Evolutionary conservation across 2,797 vertebrate genomes (phyloP).

Genomic region (Huso huso): DNA sequence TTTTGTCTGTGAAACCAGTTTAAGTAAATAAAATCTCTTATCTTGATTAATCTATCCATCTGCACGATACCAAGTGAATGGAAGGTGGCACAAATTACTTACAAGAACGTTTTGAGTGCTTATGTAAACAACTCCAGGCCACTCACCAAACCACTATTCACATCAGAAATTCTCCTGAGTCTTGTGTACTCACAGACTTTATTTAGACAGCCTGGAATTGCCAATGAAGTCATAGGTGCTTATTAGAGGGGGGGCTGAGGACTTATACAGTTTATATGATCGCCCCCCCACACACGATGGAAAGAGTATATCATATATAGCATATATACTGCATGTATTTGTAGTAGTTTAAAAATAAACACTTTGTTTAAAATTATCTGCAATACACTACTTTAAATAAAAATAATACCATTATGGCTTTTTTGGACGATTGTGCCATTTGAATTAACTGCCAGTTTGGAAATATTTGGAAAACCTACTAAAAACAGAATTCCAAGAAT

Average conservation of each 20-base stretch:
- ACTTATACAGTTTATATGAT: neutral
- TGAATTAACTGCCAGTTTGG: too few relatives aligned
- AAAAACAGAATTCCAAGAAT: too few relatives aligned
- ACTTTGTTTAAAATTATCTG: neutral
- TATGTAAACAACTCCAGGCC: constrained; percentile 30
- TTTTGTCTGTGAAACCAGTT: neutral
- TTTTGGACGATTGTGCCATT: too few relatives aligned
- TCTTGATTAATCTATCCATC: constrained; percentile 48
- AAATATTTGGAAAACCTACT: too few relatives aligned
- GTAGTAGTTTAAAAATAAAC: neutral
- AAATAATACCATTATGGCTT: too few relatives aligned
- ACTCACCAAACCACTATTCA: constrained; percentile 22
- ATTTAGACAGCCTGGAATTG: constrained; percentile 22
- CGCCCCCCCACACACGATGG: neutral
- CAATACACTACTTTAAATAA: too few relatives aligned
- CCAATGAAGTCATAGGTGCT: constrained; percentile 16
- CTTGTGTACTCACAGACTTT: constrained; percentile 19
- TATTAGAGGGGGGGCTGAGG: constrained; percentile 6
- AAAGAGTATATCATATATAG: too few relatives aligned
- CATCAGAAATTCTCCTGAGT: constrained; percentile 14
- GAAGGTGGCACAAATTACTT: constrained; percentile 48
- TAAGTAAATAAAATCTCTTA: constrained; percentile 37
- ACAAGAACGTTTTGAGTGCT: constrained; percentile 39
- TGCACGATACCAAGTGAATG: constrained; percentile 36
- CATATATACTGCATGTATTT: neutral